Conservation (phyloP, 2,113 vertebrate species). For the Myodes glareolus region DNA sequence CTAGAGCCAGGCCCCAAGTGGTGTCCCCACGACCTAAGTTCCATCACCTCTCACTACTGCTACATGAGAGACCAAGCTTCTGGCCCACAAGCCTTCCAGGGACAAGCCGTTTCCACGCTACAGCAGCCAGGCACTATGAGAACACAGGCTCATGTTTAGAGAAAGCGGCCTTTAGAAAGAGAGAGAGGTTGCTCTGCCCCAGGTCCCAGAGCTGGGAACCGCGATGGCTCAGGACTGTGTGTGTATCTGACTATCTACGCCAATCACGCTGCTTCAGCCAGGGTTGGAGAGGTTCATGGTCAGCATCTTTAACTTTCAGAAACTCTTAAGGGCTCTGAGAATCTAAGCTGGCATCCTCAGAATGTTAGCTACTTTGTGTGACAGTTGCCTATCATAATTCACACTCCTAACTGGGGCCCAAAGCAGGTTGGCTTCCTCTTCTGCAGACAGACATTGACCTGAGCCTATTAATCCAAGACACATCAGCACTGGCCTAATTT, state of each 20-base stretch:
- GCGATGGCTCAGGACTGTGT: not conserved
- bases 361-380: not conserved
- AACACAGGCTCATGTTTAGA: not conserved
- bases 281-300: not conserved
- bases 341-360: not conserved
- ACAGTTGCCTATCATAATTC: conserved; percentile 7
- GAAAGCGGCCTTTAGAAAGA: not conserved
- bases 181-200: not conserved
- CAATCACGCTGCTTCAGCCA: not conserved
- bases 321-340: not conserved
- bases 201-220: not conserved
- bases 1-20: not conserved
- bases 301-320: not conserved
- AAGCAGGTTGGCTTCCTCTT: conserved; percentile 25
- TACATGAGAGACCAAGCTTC: not conserved
- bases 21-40: too few species aligned
- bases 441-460: not conserved
- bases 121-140: not conserved
- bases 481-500: not conserved
- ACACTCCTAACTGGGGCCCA: not conserved
- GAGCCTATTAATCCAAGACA: conserved; percentile 40
- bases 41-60: not conserved
- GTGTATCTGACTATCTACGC: not conserved
- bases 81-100: not conserved
- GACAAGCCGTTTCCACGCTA: not conserved